A percentile compares a stretch with the other conserved stretches of the same genome.
These are phyloP conservation scores for Erpetoichthys calabaricus DNA, from an alignment of 2,797 vertebrate genomes.

Conservation along the genomic window DNA sequence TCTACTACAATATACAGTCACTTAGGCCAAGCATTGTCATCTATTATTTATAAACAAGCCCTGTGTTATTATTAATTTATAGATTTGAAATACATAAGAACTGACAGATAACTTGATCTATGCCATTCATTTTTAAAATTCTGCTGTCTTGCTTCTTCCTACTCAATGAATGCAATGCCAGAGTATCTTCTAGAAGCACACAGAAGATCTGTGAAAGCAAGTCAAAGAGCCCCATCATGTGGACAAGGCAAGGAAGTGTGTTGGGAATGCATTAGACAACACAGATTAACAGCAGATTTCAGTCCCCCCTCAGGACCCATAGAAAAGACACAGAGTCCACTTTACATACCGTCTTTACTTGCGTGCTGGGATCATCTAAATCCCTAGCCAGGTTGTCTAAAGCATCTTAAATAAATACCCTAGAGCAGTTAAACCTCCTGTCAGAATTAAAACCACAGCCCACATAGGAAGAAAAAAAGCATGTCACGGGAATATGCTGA, in stretches of 20 bases:
- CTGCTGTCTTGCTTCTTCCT: conserved; percentile 8
- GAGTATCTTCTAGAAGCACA: not conserved
- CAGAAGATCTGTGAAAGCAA: conserved; percentile 11
- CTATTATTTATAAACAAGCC: conserved; percentile 37
- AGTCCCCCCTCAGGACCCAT: not conserved
- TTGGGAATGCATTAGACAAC: conserved; percentile 5
- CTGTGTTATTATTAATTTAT: conserved; percentile 21
- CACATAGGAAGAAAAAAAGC: conserved; percentile 1
- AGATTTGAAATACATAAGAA: conserved; percentile 21
- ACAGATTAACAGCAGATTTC: not conserved
- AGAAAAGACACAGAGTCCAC: not conserved
- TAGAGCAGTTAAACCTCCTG: conserved; percentile 1
- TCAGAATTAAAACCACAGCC: not conserved
- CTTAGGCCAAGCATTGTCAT: conserved; percentile 25
- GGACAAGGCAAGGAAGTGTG: conserved; percentile 21
- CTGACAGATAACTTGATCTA: conserved; percentile 31
- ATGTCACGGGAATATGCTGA: not conserved
- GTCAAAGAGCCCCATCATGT: conserved; percentile 45
- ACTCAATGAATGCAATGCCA: conserved; percentile 9
- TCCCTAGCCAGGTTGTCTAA: conserved; percentile 5
- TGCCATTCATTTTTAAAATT: conserved; percentile 33
- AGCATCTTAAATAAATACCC: not conserved
- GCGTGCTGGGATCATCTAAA: not conserved
- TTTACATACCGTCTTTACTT: not conserved
- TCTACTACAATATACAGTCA: conserved; percentile 9